These are phyloP conservation scores for Lysandra bellargus DNA, from an alignment of 2,888 invertebrate species.

Conservation along the genomic window DNA sequence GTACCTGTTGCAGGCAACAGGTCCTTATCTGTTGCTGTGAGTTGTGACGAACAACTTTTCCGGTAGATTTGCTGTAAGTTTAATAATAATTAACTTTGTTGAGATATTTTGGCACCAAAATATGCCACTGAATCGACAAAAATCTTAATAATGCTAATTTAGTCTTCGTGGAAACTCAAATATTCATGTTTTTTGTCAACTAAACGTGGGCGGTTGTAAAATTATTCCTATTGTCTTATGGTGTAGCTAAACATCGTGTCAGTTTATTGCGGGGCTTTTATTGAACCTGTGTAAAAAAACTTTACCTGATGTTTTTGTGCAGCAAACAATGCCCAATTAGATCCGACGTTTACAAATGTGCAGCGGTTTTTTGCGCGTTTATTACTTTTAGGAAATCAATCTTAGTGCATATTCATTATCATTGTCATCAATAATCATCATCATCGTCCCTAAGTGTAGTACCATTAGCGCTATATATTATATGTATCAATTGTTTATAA, in stretches of 20 bases:
- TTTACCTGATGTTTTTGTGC: conserved; percentile 23
- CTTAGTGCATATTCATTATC: background rate
- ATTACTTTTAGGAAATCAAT: background rate
- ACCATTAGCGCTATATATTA: too few relatives aligned
- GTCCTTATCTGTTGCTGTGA: too few relatives aligned
- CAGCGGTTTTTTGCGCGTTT: background rate
- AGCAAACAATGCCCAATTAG: background rate
- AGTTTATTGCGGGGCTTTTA: background rate
- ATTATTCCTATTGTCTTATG: background rate
- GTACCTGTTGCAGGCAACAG: too few relatives aligned
- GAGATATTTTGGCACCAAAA: background rate
- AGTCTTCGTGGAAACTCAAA: background rate
- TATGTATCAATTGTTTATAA: too few relatives aligned
- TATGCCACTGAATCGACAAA: background rate
- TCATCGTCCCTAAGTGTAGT: too few relatives aligned
- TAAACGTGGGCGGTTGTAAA: background rate
- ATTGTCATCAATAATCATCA: background rate
- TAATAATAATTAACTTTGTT: too few relatives aligned
- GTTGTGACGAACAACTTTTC: too few relatives aligned
- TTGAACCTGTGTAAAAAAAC: conserved; percentile 3
- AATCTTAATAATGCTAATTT: background rate
- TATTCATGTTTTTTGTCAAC: background rate
- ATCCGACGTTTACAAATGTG: conserved; percentile 4
- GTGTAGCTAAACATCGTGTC: background rate
- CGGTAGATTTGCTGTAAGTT: too few relatives aligned